Percentiles rank a stretch among this genome's conserved stretches.
Conservation (phyloP, 2,113 vertebrate species). For the Euleptes europaea region DNA sequence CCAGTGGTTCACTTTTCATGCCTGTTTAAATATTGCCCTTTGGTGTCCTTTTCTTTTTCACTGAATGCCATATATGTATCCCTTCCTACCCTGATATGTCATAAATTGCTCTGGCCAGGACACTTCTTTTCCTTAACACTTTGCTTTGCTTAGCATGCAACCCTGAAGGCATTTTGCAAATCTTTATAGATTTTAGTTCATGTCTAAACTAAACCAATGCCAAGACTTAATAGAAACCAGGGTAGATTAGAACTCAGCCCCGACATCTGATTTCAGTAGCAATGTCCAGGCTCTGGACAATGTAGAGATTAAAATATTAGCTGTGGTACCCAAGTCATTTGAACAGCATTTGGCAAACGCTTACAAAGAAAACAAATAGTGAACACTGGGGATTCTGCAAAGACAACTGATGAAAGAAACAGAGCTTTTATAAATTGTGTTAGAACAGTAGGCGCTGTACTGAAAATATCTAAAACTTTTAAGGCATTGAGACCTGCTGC, state of each 20-base stretch:
- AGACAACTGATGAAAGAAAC: no score
- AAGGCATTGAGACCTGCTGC: no score
- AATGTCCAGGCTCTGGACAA: not conserved
- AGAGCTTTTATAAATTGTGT: no score
- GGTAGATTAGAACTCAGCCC: not conserved
- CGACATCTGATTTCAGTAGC: not conserved
- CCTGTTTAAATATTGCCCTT: not conserved
- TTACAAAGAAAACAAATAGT: not conserved
- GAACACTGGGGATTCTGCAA: not conserved
- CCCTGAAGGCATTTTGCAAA: slow-evolving; percentile 32
- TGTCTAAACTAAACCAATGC: not conserved
- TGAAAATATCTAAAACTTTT: no score
- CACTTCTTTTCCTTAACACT: not conserved
- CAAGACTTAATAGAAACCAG: not conserved
- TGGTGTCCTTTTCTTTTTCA: not conserved
- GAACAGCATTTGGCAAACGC: not conserved
- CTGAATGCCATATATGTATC: not conserved
- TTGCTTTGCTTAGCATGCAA: not conserved
- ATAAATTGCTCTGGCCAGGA: not conserved
- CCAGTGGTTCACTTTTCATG: slow-evolving; percentile 16
- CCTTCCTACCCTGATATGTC: not conserved
- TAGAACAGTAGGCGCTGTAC: no score
- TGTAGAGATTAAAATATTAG: not conserved
- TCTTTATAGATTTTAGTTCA: slow-evolving; percentile 3
- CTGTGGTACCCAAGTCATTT: not conserved